phyloP scores from a whole-genome alignment of 2,113 vertebrate genomes.

The Xiphias gladius region DNA sequence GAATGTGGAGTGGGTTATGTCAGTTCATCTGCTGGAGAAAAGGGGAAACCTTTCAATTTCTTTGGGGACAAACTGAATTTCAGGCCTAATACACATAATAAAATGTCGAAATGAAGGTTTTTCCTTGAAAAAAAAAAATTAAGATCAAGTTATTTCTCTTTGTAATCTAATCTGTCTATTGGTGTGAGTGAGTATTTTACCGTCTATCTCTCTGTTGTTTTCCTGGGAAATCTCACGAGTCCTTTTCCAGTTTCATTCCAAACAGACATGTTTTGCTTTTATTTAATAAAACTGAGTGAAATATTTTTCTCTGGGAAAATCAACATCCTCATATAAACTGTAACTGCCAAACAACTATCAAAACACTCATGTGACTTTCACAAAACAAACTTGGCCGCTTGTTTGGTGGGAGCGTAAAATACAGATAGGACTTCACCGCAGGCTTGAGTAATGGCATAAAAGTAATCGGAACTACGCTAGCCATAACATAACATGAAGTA shows the following conservation, averaged over 20 bases:
- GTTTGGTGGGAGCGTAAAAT: constrained; percentile 58
- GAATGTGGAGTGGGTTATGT: constrained; percentile 6
- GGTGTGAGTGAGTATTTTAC: background rate
- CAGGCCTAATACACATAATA: background rate
- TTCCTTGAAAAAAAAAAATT: too few species aligned
- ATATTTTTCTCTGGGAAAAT: constrained; percentile 66
- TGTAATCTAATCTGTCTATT: background rate
- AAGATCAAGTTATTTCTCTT: background rate
- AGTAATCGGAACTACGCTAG: constrained; percentile 63
- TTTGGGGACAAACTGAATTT: background rate
- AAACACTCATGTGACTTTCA: constrained; percentile 67
- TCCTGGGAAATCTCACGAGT: constrained; percentile 25
- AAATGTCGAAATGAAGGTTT: too few species aligned
- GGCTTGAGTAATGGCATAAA: constrained; percentile 30
- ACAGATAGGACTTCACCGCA: constrained; percentile 44
- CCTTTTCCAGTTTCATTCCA: constrained; percentile 36
- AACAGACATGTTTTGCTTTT: constrained; percentile 53
- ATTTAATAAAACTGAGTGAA: constrained; percentile 46
- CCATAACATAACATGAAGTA: constrained; percentile 71
- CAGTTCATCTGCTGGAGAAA: background rate
- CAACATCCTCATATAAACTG: constrained; percentile 40
- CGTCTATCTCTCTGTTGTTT: background rate
- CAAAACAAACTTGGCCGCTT: constrained; percentile 58
- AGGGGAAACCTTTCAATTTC: background rate
- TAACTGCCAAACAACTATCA: constrained; percentile 45